Percentiles rank a stretch among this genome's conserved stretches.
Conservation (phyloP, 2,888 invertebrate species). For the Apotomis betuletana region DNA sequence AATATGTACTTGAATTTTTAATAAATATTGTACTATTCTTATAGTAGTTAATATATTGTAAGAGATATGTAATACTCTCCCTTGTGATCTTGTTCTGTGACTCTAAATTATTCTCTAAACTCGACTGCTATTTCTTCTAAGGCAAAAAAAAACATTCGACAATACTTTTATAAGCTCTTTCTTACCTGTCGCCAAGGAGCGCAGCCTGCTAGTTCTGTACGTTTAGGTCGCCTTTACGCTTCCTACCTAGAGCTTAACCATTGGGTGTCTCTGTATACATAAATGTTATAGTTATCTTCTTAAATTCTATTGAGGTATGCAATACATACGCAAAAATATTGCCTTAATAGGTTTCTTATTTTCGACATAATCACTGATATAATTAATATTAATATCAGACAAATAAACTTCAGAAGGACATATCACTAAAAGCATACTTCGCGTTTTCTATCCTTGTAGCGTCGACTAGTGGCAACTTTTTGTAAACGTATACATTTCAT, state of each 20-base stretch:
- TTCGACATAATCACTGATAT: no score
- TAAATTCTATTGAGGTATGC: conserved; percentile 19
- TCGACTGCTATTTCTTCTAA: conserved; percentile 64
- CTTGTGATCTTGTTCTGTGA: conserved; percentile 67
- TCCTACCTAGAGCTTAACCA: conserved; percentile 46
- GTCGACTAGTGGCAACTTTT: conserved; percentile 21
- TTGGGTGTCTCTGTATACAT: conserved; percentile 13
- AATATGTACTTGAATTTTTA: conserved; percentile 41
- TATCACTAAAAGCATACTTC: conserved; percentile 25
- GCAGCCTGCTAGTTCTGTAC: conserved; percentile 33
- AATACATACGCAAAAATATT: conserved; percentile 19
- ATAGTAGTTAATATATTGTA: conserved; percentile 52
- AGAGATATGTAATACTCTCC: conserved; percentile 53
- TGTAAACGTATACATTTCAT: conserved; percentile 7
- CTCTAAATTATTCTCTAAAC: conserved; percentile 55
- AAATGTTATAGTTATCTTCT: conserved; percentile 28
- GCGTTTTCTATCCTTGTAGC: conserved; percentile 14
- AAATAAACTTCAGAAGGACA: conserved; percentile 3
- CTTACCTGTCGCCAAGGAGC: conserved; percentile 53
- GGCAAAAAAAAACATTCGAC: conserved; percentile 61
- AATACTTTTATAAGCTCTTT: conserved; percentile 67
- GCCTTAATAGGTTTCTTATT: conserved; percentile 19
- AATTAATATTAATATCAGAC: neutral
- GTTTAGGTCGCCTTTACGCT: conserved; percentile 28
- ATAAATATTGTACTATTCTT: conserved; percentile 42